phyloP scores from a whole-genome alignment of 1,140 invertebrate species.

The Papilio glaucus region DNA sequence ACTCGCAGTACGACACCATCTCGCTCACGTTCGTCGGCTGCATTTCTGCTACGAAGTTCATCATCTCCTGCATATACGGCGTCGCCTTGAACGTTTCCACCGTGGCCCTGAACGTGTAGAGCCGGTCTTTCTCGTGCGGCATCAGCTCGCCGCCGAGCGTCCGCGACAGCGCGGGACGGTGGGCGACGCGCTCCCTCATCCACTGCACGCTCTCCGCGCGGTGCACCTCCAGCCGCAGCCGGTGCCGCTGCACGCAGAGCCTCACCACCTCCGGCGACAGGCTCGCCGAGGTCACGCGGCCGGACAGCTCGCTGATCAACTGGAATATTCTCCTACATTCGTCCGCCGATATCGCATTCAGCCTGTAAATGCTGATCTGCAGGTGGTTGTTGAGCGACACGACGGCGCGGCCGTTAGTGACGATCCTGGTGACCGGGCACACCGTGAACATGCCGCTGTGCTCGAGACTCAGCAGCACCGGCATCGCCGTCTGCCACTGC shows the following conservation, averaged over 20 bases:
- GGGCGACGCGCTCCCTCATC: neutral
- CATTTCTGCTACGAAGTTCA: neutral
- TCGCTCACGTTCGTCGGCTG: slow-evolving; percentile 1
- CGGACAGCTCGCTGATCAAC: slow-evolving; percentile 35
- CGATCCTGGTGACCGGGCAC: slow-evolving; percentile 44
- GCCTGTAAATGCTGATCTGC: slow-evolving; percentile 47
- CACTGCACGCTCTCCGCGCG: slow-evolving; percentile 42
- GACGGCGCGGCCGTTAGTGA: slow-evolving; percentile 43
- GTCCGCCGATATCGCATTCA: slow-evolving; percentile 40
- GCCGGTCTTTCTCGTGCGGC: slow-evolving; percentile 10
- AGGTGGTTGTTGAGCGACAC: slow-evolving; percentile 46
- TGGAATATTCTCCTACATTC: slow-evolving; percentile 41
- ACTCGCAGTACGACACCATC: slow-evolving; percentile 28
- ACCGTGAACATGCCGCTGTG: slow-evolving; percentile 44
- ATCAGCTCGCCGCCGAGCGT: neutral
- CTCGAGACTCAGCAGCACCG: slow-evolving; percentile 44
- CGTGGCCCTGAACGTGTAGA: slow-evolving; percentile 12
- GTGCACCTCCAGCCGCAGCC: slow-evolving; percentile 48
- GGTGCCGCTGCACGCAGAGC: slow-evolving; percentile 39
- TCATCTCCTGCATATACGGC: slow-evolving; percentile 7
- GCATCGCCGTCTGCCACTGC: slow-evolving; percentile 46
- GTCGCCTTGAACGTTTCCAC: slow-evolving; percentile 29
- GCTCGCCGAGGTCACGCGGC: neutral
- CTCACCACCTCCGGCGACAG: slow-evolving; percentile 37
- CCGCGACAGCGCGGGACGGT: neutral